These are phyloP conservation scores for Protonemura montana DNA, from an alignment of 2,888 invertebrate species.

Conservation along the genomic window DNA sequence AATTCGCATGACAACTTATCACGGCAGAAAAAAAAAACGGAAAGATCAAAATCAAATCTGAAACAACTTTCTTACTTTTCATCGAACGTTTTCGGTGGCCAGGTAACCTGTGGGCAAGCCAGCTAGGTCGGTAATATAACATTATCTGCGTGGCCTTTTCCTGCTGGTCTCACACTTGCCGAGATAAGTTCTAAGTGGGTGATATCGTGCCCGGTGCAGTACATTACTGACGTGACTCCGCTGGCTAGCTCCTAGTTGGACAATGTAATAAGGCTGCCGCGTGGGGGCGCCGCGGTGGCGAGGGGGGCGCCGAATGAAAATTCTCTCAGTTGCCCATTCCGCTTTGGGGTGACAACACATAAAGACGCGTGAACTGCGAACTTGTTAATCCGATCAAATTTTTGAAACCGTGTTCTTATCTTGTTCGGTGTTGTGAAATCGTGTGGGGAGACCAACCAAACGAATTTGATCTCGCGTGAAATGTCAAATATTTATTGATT, in stretches of 20 bases:
- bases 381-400: not conserved
- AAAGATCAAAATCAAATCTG: not conserved
- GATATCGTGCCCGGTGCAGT: not conserved
- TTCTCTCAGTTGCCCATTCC: constrained; percentile 19
- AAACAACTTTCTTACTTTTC: not conserved
- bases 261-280: not conserved
- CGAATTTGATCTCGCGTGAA: not conserved
- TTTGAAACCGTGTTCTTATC: not conserved
- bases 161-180: not conserved
- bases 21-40: not conserved
- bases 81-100: not conserved
- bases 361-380: not conserved
- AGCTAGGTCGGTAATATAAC: not conserved
- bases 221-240: not conserved
- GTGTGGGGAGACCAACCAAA: not conserved
- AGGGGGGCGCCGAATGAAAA: not conserved
- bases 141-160: not conserved
- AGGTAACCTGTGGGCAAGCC: not conserved
- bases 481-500: not conserved
- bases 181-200: constrained; percentile 3
- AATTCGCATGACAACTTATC: not conserved
- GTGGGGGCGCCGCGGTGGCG: not conserved
- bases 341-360: not conserved
- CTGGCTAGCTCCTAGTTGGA: not conserved
- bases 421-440: not conserved